Evolutionary conservation across 2,113 vertebrate genomes (phyloP), one percentile per base, ranked within the genome.

Genomic region (Cercopithecus mona): DNA sequence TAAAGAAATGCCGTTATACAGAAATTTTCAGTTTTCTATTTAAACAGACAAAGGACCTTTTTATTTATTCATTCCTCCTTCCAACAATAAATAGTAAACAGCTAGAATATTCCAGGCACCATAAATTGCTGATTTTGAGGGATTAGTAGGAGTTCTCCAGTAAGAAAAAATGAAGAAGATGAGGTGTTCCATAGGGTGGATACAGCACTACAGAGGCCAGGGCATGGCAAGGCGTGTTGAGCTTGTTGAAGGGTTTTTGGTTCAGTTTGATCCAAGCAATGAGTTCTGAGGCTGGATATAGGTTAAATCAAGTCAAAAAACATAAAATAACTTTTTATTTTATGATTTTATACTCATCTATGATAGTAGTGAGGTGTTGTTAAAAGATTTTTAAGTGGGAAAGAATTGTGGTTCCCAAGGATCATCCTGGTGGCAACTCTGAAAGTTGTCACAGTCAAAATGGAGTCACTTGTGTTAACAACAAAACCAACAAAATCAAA

Each of bases 211-310:
- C 3, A 75, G 32, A 45, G 23, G 8, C 38, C 13, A 10, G 32
- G n/a, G 5, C 45, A 76, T 7, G 8, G 16, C 2, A 40, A 23
- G 40, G 57, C 6, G 0, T 0, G 8, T 2, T 13, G 20, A 7
- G 22, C 32, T 93, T 68, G 57, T 17, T 40, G 43, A 32, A 55
- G 25, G 57, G 3, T 57, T 66, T 27, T 23, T 20, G 23, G 9
- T 10, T 76, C 48, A 48, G 2, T 40, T 68, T 35, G 17, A 43
- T 35, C 20, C 2, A 9, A n/a, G 22, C 13, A 25, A n/a, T 32
- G n/a, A 32, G 35, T 52, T 22, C 50, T 4, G 32, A 82, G 10
- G 35, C 12, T 83, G 32, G 43, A 14, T 30, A 43, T 18, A 45
- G 12, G 8, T 10, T 45, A 92, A 70, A 25, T 50, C 20, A 64